Evolutionary conservation across 2,888 invertebrate species (phyloP).

Genomic region (Nasonovia ribisnigri): DNA sequence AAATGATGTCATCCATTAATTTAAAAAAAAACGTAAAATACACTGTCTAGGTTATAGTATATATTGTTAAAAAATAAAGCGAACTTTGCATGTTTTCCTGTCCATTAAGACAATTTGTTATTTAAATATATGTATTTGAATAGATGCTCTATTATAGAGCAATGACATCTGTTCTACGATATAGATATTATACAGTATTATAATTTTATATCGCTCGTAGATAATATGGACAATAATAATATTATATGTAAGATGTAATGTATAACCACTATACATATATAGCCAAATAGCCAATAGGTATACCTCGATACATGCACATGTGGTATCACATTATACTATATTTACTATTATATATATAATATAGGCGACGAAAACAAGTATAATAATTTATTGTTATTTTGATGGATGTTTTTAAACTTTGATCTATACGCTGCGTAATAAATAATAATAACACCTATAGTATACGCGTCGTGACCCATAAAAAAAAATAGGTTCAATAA

Average conservation of each 20-base stretch:
- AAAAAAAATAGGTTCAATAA: background rate
- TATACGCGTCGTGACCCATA: background rate
- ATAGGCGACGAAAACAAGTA: background rate
- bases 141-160: constrained; percentile 11
- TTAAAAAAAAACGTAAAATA: constrained; percentile 17
- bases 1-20: constrained; percentile 26
- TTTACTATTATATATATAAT: background rate
- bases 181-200: no score
- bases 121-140: background rate
- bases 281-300: background rate
- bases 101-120: background rate
- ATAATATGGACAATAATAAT: background rate
- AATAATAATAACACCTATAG: background rate
- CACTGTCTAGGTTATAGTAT: background rate
- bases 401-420: constrained; percentile 20
- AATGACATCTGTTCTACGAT: constrained; percentile 25
- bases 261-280: background rate
- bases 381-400: background rate
- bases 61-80: constrained; percentile 29
- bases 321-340: background rate
- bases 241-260: background rate
- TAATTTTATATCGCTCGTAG: constrained; percentile 6
- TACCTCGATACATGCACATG: background rate
- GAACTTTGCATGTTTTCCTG: constrained; percentile 30
- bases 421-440: background rate